Conservation (phyloP, 2,888 invertebrate genomes). For the Tenthredo scrophulariae region DNA sequence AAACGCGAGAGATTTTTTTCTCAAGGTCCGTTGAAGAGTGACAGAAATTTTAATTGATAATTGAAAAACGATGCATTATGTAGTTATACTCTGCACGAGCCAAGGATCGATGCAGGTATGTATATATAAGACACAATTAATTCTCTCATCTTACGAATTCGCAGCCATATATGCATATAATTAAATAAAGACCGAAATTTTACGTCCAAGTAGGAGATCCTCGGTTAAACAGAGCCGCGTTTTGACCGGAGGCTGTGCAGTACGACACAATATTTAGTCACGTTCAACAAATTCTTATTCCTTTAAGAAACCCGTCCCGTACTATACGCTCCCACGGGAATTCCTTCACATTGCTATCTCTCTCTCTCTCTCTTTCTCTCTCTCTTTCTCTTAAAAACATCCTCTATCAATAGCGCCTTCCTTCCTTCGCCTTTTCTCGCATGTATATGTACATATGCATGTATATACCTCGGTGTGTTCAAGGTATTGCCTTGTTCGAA, state of each 20-base stretch:
- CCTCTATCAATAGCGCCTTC: slow-evolving; percentile 62
- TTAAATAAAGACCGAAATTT: not conserved
- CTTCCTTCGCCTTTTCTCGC: slow-evolving; percentile 41
- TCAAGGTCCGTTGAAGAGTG: not conserved
- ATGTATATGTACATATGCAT: not conserved
- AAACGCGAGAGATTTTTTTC: not conserved
- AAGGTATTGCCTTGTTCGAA: slow-evolving; percentile 47
- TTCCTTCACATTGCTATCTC: slow-evolving; percentile 30
- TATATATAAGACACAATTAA: not conserved
- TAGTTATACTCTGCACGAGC: not conserved
- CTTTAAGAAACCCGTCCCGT: slow-evolving; percentile 51
- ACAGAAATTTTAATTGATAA: not conserved
- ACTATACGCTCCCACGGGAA: slow-evolving; percentile 48
- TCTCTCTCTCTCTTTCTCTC: slow-evolving; percentile 25
- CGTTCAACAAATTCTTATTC: slow-evolving; percentile 51
- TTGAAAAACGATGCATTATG: not conserved
- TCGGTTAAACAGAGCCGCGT: not conserved
- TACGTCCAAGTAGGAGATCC: not conserved
- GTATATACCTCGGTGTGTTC: slow-evolving; percentile 17
- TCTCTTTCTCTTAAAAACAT: slow-evolving; percentile 64
- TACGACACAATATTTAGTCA: slow-evolving; percentile 53
- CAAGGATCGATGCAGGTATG: not conserved
- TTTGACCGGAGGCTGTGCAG: not conserved
- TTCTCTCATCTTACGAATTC: not conserved
- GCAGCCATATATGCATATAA: not conserved